Evolutionary conservation across 2,113 vertebrate species (phyloP).

Genomic region (Noctilio leporinus): DNA sequence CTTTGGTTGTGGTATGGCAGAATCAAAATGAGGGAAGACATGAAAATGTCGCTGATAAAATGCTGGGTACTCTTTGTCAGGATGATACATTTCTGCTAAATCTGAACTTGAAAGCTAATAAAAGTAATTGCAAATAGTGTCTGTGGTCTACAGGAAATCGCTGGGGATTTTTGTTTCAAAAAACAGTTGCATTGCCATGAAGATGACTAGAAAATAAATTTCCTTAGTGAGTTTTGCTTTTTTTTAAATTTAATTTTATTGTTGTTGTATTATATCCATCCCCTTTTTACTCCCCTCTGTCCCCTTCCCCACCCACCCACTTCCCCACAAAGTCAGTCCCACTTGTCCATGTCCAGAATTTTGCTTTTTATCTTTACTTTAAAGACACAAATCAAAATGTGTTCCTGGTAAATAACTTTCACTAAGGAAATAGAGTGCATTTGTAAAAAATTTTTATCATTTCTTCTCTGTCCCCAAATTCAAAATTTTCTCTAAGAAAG

Average conservation of each 20-base stretch:
- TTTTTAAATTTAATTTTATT: too few relatives aligned
- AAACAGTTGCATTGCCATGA: background rate
- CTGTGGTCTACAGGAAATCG: background rate
- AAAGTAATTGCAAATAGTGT: background rate
- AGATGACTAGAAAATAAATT: background rate
- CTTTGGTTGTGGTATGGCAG: background rate
- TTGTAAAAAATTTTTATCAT: background rate
- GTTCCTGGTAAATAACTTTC: background rate
- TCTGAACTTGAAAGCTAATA: background rate
- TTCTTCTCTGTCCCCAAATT: background rate
- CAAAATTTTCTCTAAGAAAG: background rate
- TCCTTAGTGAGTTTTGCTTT: constrained; percentile 2
- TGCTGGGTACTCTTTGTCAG: background rate
- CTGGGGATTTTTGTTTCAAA: background rate
- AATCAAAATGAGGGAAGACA: background rate
- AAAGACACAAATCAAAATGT: background rate
- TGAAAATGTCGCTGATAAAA: background rate
- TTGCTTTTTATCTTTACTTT: constrained; percentile 13
- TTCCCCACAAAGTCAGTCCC: too few relatives aligned
- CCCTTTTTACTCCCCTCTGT: too few relatives aligned
- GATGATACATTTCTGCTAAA: background rate
- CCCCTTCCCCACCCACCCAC: too few relatives aligned
- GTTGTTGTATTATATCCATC: too few relatives aligned
- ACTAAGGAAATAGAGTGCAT: background rate
- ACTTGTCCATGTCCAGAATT: too few relatives aligned